These are phyloP conservation scores for Oasisia sp. DNA, from an alignment of 2,888 invertebrate species.

Conservation along the genomic window DNA sequence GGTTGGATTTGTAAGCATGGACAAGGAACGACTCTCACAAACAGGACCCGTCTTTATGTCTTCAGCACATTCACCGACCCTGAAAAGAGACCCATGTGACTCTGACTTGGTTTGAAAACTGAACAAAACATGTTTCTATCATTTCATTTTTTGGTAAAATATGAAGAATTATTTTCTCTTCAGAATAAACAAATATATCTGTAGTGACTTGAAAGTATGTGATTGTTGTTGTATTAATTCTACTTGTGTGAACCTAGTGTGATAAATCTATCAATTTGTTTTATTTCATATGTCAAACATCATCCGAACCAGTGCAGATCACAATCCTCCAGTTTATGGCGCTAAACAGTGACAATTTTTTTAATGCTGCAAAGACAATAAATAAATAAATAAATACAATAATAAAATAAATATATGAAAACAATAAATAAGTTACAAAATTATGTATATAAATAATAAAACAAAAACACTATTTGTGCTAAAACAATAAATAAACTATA, in stretches of 20 bases:
- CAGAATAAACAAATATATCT: not conserved
- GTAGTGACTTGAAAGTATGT: not conserved
- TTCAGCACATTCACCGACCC: constrained; percentile 25
- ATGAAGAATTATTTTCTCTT: not conserved
- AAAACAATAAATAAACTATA: no score
- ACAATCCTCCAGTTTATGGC: no score
- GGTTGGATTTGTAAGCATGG: constrained; percentile 9
- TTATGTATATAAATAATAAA: no score
- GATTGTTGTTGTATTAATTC: no score
- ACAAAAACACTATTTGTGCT: no score
- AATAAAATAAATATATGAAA: no score
- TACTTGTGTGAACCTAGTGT: not conserved
- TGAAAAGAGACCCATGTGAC: not conserved
- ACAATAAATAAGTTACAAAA: no score
- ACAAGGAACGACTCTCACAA: not conserved
- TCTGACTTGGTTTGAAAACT: not conserved
- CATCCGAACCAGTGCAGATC: no score
- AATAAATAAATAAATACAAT: no score
- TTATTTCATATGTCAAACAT: no score
- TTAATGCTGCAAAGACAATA: no score
- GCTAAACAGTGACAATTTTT: no score
- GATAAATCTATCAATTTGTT: not conserved
- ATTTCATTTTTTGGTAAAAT: not conserved
- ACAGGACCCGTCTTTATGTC: not conserved
- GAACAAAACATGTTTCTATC: not conserved